These are phyloP conservation scores for Leucozona laternaria DNA, from an alignment of 2,888 invertebrate species.

Conservation along the genomic window DNA sequence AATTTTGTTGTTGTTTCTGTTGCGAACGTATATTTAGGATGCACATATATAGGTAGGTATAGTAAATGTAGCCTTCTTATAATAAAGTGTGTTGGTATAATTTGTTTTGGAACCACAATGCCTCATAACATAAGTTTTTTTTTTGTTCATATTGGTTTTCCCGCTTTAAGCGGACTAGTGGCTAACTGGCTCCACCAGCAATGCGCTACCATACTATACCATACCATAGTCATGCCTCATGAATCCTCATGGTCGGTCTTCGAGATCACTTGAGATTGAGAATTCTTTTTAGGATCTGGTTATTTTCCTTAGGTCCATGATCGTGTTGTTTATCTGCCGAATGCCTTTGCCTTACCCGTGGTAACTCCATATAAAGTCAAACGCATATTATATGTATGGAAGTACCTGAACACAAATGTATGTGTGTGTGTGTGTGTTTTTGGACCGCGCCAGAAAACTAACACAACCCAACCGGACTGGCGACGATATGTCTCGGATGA, in stretches of 20 bases:
- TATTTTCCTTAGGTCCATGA: conserved; percentile 75
- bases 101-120: conserved; percentile 75
- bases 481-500: conserved; percentile 76
- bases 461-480: conserved; percentile 69
- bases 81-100: conserved; percentile 68
- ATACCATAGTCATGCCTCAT: conserved; percentile 13
- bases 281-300: conserved; percentile 76
- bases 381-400: conserved; percentile 18
- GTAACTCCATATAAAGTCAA: conserved; percentile 73
- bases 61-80: conserved; percentile 33
- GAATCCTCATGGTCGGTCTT: conserved; percentile 37
- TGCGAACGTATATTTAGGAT: conserved; percentile 29
- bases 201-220: conserved; percentile 8
- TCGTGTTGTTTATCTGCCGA: conserved; percentile 74
- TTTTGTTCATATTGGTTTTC: conserved; percentile 62
- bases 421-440: conserved; percentile 21
- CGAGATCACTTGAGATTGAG: conserved; percentile 75
- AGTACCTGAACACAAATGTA: neutral
- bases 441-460: conserved; percentile 67
- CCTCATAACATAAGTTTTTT: conserved; percentile 54
- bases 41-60: neutral
- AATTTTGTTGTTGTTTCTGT: conserved; percentile 32
- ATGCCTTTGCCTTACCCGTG: conserved; percentile 72
- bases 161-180: conserved; percentile 58
- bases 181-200: conserved; percentile 26